phyloP scores from a whole-genome alignment of 2,888 invertebrate species.

The Shargacucullia verbasci region DNA sequence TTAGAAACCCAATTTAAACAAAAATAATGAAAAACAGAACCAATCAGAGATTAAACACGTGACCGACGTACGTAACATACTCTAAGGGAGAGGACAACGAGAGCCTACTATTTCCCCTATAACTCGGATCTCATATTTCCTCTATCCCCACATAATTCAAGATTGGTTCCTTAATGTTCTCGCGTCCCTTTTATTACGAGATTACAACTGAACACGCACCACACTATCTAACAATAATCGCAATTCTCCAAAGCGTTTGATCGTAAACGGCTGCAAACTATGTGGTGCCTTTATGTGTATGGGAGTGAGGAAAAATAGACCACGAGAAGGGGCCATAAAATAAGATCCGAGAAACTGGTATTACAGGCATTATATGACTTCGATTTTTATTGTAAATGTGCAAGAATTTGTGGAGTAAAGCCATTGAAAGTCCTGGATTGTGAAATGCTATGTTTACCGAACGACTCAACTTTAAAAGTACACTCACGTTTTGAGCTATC shows the following conservation, averaged over 20 bases:
- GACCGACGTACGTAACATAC: too few relatives aligned
- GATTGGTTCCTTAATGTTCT: slow-evolving; percentile 29
- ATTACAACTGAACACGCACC: slow-evolving; percentile 26
- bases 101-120: too few relatives aligned
- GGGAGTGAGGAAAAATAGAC: slow-evolving; percentile 5
- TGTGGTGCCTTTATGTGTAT: slow-evolving; percentile 19
- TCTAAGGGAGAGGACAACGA: too few relatives aligned
- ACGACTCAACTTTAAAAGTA: too few relatives aligned
- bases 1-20: too few relatives aligned
- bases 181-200: slow-evolving; percentile 30
- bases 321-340: neutral
- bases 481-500: too few relatives aligned
- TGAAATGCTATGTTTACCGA: too few relatives aligned
- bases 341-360: neutral
- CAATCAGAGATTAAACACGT: too few relatives aligned
- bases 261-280: slow-evolving; percentile 43
- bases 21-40: too few relatives aligned
- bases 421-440: too few relatives aligned
- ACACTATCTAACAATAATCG: slow-evolving; percentile 24
- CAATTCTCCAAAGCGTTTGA: slow-evolving; percentile 34
- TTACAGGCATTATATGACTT: neutral
- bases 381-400: neutral
- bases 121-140: slow-evolving; percentile 36
- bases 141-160: slow-evolving; percentile 9
- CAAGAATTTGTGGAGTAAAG: neutral